A percentile compares a stretch with the other conserved stretches of the same genome.
Evolutionary conservation across 2,888 invertebrate genomes (phyloP).

Genomic region (Acleris emargana): DNA sequence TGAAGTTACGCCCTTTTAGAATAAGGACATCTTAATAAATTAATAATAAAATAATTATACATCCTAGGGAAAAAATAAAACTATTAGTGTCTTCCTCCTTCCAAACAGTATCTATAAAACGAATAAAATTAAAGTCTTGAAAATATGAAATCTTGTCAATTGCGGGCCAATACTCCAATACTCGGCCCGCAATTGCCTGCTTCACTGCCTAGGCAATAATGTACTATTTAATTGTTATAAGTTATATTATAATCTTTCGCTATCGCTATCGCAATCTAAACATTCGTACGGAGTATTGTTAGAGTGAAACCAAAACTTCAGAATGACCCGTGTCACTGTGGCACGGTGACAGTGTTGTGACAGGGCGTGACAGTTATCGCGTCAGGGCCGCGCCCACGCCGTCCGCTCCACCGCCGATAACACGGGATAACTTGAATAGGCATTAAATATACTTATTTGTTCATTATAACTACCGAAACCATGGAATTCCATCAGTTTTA

Average conservation of each 20-base stretch:
- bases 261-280: conserved; percentile 35
- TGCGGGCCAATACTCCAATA: too few relatives aligned
- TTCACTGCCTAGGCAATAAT: too few relatives aligned
- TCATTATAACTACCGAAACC: conserved; percentile 16
- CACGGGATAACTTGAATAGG: conserved; percentile 17
- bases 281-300: conserved; percentile 25
- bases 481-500: neutral
- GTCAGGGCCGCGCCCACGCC: conserved; percentile 70
- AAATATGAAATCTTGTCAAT: too few relatives aligned
- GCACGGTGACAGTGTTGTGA: conserved; percentile 38
- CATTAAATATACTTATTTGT: conserved; percentile 20
- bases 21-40: too few relatives aligned
- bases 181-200: too few relatives aligned
- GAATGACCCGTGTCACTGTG: conserved; percentile 47
- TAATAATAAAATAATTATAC: too few relatives aligned
- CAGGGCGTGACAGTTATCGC: conserved; percentile 53
- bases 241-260: neutral
- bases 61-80: too few relatives aligned
- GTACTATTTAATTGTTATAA: too few relatives aligned
- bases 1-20: too few relatives aligned
- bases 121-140: too few relatives aligned
- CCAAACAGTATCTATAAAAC: too few relatives aligned
- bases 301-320: conserved; percentile 34
- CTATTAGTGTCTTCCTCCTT: too few relatives aligned
- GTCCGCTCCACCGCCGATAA: conserved; percentile 52